A percentile compares a stretch with the other conserved stretches of the same genome.
Evolutionary conservation across 2,888 invertebrate species (phyloP).

Genomic region (Philonicus albiceps): DNA sequence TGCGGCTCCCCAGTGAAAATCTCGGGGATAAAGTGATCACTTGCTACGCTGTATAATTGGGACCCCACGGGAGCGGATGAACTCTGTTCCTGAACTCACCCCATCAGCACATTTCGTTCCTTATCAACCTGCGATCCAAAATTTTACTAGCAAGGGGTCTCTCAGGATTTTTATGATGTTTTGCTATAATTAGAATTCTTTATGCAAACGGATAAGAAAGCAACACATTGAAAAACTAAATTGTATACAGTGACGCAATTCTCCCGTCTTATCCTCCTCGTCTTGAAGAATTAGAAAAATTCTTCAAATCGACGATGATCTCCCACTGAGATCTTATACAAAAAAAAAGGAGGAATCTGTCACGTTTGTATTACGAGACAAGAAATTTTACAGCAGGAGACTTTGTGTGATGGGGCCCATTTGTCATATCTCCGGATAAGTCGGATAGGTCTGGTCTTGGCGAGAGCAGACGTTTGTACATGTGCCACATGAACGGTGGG

Average conservation of each 20-base stretch:
- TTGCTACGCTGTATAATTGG: neutral
- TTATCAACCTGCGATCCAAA: neutral
- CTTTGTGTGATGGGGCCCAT: constrained; percentile 13
- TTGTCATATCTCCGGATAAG: constrained; percentile 9
- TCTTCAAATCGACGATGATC: neutral
- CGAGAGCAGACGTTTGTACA: neutral
- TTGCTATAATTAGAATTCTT: constrained; percentile 17
- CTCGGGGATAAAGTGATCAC: neutral
- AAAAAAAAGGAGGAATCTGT: constrained; percentile 11
- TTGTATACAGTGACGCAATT: neutral
- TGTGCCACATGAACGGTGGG: neutral
- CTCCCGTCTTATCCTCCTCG: neutral
- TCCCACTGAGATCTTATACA: constrained; percentile 19
- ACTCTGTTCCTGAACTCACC: neutral
- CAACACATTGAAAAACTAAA: neutral
- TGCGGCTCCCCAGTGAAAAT: neutral
- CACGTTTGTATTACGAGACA: neutral
- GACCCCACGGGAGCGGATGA: neutral
- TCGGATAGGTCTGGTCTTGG: neutral
- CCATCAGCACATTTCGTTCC: neutral
- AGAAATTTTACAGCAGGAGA: constrained; percentile 15
- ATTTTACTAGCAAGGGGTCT: constrained; percentile 4
- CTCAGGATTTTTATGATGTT: neutral
- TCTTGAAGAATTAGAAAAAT: constrained; percentile 6
- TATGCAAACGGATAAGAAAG: neutral